phyloP scores from a whole-genome alignment of 1,140 invertebrate genomes.

The Drosophila carrolli region DNA sequence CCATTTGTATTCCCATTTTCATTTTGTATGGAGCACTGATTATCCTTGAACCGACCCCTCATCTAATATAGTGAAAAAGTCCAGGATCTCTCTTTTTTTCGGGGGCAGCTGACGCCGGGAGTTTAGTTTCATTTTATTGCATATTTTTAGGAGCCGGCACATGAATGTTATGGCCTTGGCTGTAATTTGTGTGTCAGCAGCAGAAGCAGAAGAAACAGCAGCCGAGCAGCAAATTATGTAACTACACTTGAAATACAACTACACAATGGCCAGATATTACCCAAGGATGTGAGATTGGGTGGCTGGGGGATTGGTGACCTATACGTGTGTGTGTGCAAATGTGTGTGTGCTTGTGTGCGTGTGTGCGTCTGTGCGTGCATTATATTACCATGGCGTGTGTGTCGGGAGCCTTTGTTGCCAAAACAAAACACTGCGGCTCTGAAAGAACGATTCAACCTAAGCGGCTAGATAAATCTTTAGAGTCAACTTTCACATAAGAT shows the following conservation, averaged over 20 bases:
- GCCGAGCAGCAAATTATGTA: conserved; percentile 76
- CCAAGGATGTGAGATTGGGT: conserved; percentile 17
- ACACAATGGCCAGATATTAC: conserved; percentile 69
- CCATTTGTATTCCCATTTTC: conserved; percentile 25
- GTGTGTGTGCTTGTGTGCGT: conserved; percentile 29
- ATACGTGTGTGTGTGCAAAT: conserved; percentile 22
- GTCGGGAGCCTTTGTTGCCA: conserved; percentile 58
- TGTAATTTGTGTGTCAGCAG: conserved; percentile 76
- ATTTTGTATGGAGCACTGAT: conserved; percentile 51
- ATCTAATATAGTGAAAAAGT: neutral
- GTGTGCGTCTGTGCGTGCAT: conserved; percentile 35
- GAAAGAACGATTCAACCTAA: conserved; percentile 24
- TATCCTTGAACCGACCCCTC: conserved; percentile 21
- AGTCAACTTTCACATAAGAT: neutral
- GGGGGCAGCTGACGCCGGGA: conserved; percentile 60
- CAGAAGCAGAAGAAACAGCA: conserved; percentile 39
- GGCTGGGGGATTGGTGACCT: neutral
- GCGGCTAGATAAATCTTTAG: conserved; percentile 5
- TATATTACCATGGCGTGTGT: conserved; percentile 52
- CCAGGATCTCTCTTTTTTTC: conserved; percentile 7
- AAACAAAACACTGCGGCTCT: conserved; percentile 52
- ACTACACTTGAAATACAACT: conserved; percentile 74
- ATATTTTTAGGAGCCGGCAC: conserved; percentile 72
- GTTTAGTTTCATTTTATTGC: conserved; percentile 73
- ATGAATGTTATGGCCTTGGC: conserved; percentile 69